Conservation (phyloP, 1,140 invertebrate genomes). For the Lerema accius region DNA sequence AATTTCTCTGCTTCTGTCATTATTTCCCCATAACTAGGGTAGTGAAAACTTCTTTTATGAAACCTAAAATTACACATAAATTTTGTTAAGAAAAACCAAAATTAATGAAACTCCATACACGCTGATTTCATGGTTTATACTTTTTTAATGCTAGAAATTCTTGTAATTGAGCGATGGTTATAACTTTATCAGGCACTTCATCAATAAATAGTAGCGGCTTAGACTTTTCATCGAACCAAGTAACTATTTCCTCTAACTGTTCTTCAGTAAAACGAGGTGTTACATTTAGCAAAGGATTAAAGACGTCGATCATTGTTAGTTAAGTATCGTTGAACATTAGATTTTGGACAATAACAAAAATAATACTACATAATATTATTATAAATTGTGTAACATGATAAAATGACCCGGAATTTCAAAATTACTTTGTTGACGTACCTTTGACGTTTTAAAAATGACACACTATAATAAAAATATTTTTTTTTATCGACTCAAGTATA, state of each 20-base stretch:
- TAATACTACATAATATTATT: too few species aligned
- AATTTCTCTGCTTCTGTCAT: slow-evolving; percentile 63
- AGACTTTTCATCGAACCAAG: slow-evolving; percentile 65
- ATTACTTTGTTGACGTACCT: too few species aligned
- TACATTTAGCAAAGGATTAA: slow-evolving; percentile 55
- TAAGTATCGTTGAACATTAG: too few species aligned
- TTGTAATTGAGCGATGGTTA: slow-evolving; percentile 63
- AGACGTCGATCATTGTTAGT: slow-evolving; percentile 48
- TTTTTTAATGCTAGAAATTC: slow-evolving; percentile 63
- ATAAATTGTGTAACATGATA: too few species aligned
- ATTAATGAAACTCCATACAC: too few species aligned
- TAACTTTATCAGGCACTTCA: slow-evolving; percentile 54
- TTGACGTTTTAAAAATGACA: too few species aligned
- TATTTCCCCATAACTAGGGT: slow-evolving; percentile 69
- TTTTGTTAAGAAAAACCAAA: slow-evolving; percentile 30
- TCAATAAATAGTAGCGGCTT: slow-evolving; percentile 53
- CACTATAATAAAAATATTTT: too few species aligned
- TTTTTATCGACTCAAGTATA: too few species aligned
- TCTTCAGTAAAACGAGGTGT: slow-evolving; percentile 56
- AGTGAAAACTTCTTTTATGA: slow-evolving; percentile 66
- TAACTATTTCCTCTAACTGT: slow-evolving; percentile 53
- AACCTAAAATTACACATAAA: slow-evolving; percentile 55
- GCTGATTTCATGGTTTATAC: slow-evolving; percentile 56
- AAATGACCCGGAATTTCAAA: too few species aligned
- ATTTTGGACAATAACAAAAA: too few species aligned